These are phyloP conservation scores for Pteronotus mesoamericanus DNA, from an alignment of 2,797 vertebrate species.

Conservation along the genomic window DNA sequence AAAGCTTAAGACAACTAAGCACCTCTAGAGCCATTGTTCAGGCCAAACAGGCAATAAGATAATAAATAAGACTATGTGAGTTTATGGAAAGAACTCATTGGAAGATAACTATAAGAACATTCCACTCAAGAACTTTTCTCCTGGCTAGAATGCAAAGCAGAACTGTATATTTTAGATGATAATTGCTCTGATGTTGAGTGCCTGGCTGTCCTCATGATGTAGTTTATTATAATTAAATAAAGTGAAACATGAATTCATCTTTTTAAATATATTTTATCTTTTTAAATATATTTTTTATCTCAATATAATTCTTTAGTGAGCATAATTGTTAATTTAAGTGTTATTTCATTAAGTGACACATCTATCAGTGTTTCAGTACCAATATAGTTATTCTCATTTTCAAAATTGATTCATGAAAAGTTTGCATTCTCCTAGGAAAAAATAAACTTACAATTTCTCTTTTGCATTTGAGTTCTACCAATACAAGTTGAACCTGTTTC, in stretches of 20 bases:
- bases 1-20: background rate
- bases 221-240: constrained; percentile 47
- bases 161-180: constrained; percentile 29
- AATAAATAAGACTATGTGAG: constrained; percentile 60
- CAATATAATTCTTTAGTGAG: background rate
- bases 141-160: background rate
- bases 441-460: background rate
- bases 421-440: background rate
- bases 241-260: constrained; percentile 20
- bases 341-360: background rate
- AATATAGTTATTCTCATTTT: background rate
- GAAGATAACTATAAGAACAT: constrained; percentile 28
- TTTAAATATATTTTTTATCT: no score
- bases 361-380: background rate
- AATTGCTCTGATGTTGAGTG: background rate
- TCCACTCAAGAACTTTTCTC: constrained; percentile 8
- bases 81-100: constrained; percentile 37
- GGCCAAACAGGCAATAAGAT: constrained; percentile 57
- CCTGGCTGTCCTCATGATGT: background rate
- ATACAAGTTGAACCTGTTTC: accelerated
- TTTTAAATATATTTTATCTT: background rate
- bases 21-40: background rate
- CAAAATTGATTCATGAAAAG: constrained; percentile 33
- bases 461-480: background rate
- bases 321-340: constrained; percentile 21